Evolutionary conservation across 2,113 vertebrate genomes (phyloP).

Genomic region (Alaudala cheleensis): DNA sequence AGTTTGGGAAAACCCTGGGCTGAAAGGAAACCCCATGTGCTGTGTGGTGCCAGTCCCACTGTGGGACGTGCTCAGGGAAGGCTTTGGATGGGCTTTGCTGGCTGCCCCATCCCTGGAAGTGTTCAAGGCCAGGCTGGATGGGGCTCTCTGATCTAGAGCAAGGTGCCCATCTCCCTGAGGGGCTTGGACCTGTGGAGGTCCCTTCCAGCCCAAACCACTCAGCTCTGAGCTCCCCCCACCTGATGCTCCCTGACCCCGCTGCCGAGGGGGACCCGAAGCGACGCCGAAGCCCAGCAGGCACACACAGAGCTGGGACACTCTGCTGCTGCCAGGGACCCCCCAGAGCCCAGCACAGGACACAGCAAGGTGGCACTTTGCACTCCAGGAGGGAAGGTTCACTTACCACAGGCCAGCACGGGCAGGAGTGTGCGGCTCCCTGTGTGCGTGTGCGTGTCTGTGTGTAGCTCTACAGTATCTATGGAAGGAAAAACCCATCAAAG

Average conservation of each 20-base stretch:
- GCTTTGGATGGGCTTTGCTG: accelerated
- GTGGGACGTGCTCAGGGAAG: accelerated
- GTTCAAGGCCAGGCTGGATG: accelerated
- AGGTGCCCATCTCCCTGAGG: background rate
- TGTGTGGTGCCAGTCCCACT: accelerated
- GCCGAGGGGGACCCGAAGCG: background rate
- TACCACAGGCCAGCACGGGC: background rate
- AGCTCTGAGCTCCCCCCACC: accelerated
- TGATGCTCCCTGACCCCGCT: accelerated
- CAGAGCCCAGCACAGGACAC: too few relatives aligned
- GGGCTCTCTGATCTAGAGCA: accelerated
- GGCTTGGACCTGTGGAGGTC: background rate
- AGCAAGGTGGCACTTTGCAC: accelerated
- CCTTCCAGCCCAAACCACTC: background rate
- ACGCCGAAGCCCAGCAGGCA: background rate
- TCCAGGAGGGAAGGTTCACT: accelerated
- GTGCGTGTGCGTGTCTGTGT: background rate
- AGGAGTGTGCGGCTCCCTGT: background rate
- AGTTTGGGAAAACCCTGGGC: background rate
- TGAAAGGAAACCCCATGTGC: accelerated
- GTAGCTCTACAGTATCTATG: accelerated
- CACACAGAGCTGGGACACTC: background rate
- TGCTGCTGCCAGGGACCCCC: too few relatives aligned
- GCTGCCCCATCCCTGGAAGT: background rate
- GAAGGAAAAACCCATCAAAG: background rate